These are phyloP conservation scores for Pleuronectes platessa DNA, from an alignment of 2,113 vertebrate species.

Conservation along the genomic window DNA sequence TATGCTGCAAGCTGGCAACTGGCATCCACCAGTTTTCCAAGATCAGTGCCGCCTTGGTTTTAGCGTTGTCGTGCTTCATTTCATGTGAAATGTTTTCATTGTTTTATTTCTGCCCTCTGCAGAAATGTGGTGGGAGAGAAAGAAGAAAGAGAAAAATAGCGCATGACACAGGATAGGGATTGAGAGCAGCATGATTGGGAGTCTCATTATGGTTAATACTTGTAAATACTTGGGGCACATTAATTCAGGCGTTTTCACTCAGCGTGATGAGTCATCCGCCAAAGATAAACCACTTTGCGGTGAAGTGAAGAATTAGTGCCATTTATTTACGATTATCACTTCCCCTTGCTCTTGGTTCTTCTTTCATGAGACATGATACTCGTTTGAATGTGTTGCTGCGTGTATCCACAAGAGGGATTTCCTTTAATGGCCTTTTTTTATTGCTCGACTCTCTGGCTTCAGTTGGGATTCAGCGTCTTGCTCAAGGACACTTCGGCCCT, in stretches of 20 bases:
- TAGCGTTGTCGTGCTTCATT: constrained; percentile 59
- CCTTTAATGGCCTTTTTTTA: too few species aligned
- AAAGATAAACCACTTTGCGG: constrained; percentile 52
- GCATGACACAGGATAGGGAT: constrained; percentile 56
- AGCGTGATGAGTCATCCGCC: constrained; percentile 56
- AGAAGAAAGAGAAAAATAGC: constrained; percentile 33
- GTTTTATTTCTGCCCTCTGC: constrained; percentile 60
- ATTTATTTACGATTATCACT: constrained; percentile 31
- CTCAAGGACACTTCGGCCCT: constrained; percentile 9
- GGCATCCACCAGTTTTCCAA: not conserved
- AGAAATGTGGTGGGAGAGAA: constrained; percentile 52
- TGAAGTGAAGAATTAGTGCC: constrained; percentile 22
- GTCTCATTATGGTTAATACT: constrained; percentile 67
- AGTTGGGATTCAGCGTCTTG: constrained; percentile 3
- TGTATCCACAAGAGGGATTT: not conserved
- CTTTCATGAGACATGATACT: constrained; percentile 8
- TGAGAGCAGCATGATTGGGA: constrained; percentile 50
- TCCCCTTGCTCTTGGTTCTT: not conserved
- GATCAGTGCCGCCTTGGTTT: constrained; percentile 16
- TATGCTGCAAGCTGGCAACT: not conserved
- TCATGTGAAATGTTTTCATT: constrained; percentile 69
- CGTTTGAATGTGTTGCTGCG: not conserved
- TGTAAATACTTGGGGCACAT: constrained; percentile 44
- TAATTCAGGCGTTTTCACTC: constrained; percentile 55
- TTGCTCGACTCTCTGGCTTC: not conserved